phyloP scores from a whole-genome alignment of 2,113 vertebrate species.

The Eudyptes chrysolophus region DNA sequence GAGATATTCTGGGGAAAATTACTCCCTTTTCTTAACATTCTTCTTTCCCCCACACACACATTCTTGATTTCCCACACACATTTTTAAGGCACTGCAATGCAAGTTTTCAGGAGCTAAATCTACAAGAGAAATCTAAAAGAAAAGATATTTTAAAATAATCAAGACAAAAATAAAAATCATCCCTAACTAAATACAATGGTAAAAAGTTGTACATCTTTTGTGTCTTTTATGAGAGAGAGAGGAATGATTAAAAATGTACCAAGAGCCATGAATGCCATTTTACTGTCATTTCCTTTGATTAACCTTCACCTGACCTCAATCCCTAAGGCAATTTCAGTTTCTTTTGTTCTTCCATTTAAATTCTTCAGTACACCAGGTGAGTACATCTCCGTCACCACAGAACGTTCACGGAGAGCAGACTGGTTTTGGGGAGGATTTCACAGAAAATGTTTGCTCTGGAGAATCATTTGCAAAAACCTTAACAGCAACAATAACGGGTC shows the following conservation, averaged over 20 bases:
- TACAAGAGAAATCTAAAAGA: not conserved
- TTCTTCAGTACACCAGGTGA: conserved; percentile 51
- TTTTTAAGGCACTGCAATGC: conserved; percentile 11
- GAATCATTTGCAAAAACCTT: not conserved
- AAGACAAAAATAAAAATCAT: conserved; percentile 15
- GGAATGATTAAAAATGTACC: conserved; percentile 75
- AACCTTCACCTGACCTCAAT: conserved; percentile 77
- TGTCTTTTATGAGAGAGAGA: not conserved
- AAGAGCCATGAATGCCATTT: conserved; percentile 71
- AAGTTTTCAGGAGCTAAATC: conserved; percentile 23
- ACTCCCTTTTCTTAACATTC: conserved; percentile 46
- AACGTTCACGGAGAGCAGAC: not conserved
- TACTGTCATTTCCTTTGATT: conserved; percentile 81
- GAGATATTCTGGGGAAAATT: conserved; percentile 56
- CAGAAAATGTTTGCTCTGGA: not conserved
- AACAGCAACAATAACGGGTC: not conserved
- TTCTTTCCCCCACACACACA: conserved; percentile 32
- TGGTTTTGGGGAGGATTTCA: not conserved
- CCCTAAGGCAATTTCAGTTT: conserved; percentile 70
- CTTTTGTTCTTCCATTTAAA: conserved; percentile 71
- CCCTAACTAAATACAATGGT: not conserved
- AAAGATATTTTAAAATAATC: not conserved
- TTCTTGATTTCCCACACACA: conserved; percentile 34
- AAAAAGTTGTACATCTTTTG: conserved; percentile 23
- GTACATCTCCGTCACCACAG: not conserved